Conservation (phyloP, 2,888 invertebrate genomes). For the Idaea biselata region DNA sequence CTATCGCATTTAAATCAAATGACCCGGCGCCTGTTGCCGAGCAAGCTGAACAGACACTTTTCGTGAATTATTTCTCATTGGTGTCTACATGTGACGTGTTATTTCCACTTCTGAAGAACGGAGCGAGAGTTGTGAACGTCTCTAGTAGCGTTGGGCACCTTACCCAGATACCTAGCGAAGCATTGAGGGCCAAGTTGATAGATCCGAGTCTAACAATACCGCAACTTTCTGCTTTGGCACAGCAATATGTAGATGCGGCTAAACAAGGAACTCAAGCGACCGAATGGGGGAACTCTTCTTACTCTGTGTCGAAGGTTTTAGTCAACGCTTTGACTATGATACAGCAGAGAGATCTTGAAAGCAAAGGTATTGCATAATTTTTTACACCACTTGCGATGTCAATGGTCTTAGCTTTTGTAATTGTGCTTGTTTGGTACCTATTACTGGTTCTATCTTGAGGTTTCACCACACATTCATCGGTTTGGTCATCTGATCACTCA, state of each 20-base stretch:
- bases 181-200: slow-evolving; percentile 73
- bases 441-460: no score
- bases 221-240: slow-evolving; percentile 82
- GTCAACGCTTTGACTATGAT: slow-evolving; percentile 84
- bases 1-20: slow-evolving; percentile 82
- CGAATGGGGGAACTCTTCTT: slow-evolving; percentile 83
- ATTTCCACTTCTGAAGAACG: slow-evolving; percentile 85
- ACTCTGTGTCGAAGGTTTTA: slow-evolving; percentile 87
- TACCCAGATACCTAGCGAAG: slow-evolving; percentile 75
- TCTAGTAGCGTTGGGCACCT: slow-evolving; percentile 85
- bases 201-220: slow-evolving; percentile 78
- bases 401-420: no score
- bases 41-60: slow-evolving; percentile 86
- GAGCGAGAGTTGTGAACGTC: slow-evolving; percentile 87
- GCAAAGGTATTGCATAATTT: slow-evolving; percentile 43
- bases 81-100: slow-evolving; percentile 83
- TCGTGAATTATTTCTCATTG: slow-evolving; percentile 85
- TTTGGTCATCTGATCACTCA: no score
- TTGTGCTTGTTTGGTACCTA: no score
- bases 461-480: no score
- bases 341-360: slow-evolving; percentile 78
- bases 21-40: slow-evolving; percentile 82
- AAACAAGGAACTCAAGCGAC: slow-evolving; percentile 54
- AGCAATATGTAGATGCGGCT: slow-evolving; percentile 82
- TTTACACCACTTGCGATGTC: no score